Percentiles rank a stretch among this genome's conserved stretches.
Conservation (phyloP, 2,113 vertebrate genomes). For the Pedetes capensis region DNA sequence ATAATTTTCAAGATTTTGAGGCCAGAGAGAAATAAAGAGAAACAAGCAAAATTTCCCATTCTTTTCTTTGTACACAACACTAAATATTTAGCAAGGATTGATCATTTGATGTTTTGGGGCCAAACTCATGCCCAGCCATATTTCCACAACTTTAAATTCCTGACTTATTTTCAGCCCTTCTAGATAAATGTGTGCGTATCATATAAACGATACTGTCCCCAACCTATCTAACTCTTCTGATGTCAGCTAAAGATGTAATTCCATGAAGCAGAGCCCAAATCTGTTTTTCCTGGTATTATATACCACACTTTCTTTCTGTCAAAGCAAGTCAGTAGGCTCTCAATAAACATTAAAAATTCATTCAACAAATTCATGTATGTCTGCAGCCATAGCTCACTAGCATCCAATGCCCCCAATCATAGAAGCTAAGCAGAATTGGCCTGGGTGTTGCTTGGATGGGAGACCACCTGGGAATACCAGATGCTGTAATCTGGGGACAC, state of each 20-base stretch:
- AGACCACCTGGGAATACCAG: too few relatives aligned
- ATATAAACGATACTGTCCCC: neutral
- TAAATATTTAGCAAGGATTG: neutral
- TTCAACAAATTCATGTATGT: too few relatives aligned
- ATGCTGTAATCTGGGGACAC: too few relatives aligned
- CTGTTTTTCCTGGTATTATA: neutral
- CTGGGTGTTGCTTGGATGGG: too few relatives aligned
- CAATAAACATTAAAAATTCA: neutral
- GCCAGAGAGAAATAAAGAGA: neutral
- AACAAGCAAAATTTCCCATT: neutral
- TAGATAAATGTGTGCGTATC: neutral
- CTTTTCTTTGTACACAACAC: neutral
- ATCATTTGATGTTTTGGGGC: neutral
- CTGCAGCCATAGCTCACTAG: too few relatives aligned
- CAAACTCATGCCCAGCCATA: neutral
- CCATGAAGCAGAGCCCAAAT: neutral
- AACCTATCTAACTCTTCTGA: neutral
- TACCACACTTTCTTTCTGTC: neutral
- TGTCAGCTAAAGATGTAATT: neutral
- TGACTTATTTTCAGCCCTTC: neutral
- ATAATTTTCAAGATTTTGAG: neutral
- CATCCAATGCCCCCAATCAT: too few relatives aligned
- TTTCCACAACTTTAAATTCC: neutral
- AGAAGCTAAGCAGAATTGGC: too few relatives aligned
- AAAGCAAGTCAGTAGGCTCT: neutral